phyloP scores from a whole-genome alignment of 2,113 vertebrate genomes.

The Scolopax mira region DNA sequence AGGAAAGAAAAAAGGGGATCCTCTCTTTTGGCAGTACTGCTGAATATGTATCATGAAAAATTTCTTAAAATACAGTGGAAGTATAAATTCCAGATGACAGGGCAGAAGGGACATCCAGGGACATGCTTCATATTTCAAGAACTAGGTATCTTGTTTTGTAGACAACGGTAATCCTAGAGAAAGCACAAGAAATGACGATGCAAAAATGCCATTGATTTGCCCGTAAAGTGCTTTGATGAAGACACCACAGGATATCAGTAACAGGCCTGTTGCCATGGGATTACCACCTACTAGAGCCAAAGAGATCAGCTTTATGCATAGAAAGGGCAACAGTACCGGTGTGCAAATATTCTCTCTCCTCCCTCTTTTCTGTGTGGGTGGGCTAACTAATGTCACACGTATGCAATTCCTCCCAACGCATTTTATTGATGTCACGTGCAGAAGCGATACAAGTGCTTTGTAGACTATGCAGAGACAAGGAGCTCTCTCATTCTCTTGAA shows the following conservation, averaged over 20 bases:
- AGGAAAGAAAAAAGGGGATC: background rate
- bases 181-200: background rate
- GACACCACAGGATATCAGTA: background rate
- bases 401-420: accelerated
- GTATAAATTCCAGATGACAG: background rate
- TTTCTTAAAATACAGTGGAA: background rate
- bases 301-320: accelerated
- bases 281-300: background rate
- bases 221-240: background rate
- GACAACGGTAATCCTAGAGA: background rate
- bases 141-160: background rate
- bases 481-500: background rate
- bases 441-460: background rate
- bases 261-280: background rate
- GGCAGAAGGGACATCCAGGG: background rate
- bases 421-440: background rate
- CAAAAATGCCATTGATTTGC: background rate
- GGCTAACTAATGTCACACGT: background rate
- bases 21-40: background rate
- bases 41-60: background rate
- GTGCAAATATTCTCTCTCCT: background rate
- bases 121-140: background rate
- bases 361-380: background rate
- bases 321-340: background rate
- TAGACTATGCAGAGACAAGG: background rate